These are phyloP conservation scores for Helleia helle DNA, from an alignment of 2,888 invertebrate species.

Conservation along the genomic window DNA sequence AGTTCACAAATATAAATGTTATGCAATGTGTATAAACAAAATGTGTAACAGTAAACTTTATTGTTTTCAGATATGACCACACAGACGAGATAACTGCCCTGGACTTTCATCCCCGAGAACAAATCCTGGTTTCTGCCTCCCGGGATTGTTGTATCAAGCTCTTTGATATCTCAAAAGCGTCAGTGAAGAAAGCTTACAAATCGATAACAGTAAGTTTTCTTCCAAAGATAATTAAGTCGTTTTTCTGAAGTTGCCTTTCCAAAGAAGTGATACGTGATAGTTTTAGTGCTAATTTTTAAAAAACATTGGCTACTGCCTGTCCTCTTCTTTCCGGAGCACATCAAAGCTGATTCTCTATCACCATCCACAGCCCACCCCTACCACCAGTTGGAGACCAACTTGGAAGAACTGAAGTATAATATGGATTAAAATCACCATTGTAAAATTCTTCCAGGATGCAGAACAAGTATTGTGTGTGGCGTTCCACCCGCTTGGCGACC, in stretches of 20 bases:
- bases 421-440: too few species aligned
- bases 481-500: slow-evolving; percentile 97
- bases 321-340: too few species aligned
- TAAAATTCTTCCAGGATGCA: slow-evolving; percentile 86
- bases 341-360: too few species aligned
- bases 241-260: not conserved
- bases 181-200: slow-evolving; percentile 97
- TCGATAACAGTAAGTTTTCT: slow-evolving; percentile 83
- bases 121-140: slow-evolving; percentile 95
- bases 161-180: slow-evolving; percentile 98
- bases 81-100: slow-evolving; percentile 97
- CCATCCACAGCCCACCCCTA: too few species aligned
- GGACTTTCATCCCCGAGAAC: slow-evolving; percentile 97
- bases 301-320: too few species aligned
- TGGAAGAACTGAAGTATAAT: too few species aligned
- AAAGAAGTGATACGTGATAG: too few species aligned
- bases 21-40: too few species aligned
- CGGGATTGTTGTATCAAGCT: slow-evolving; percentile 95
- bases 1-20: too few species aligned
- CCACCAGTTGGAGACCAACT: too few species aligned
- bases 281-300: too few species aligned
- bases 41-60: too few species aligned
- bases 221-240: not conserved
- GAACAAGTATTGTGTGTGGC: slow-evolving; percentile 92
- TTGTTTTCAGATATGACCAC: slow-evolving; percentile 84